These are phyloP conservation scores for Sarcophaga carnaria DNA, from an alignment of 2,888 invertebrate genomes.

Conservation along the genomic window DNA sequence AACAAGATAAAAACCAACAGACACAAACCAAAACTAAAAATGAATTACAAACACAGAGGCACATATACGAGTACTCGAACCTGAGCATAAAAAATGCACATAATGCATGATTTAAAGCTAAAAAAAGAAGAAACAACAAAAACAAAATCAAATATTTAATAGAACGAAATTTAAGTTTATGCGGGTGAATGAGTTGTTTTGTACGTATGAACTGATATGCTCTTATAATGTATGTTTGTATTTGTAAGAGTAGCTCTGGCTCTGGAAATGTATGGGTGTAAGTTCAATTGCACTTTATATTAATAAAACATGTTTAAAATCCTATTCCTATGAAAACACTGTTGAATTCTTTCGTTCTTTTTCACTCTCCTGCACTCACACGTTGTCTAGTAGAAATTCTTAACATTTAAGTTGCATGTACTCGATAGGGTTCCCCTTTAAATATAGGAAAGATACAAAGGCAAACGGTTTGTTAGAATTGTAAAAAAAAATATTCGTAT, in stretches of 20 bases:
- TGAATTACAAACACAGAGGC: not conserved
- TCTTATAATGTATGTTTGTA: not conserved
- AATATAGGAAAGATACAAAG: no score
- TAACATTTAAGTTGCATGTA: not conserved
- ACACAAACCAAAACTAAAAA: conserved; percentile 4
- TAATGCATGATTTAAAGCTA: not conserved
- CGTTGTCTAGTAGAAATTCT: not conserved
- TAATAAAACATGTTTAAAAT: not conserved
- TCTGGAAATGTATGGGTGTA: no score
- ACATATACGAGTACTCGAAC: not conserved
- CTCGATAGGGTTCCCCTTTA: no score
- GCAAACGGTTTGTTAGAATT: no score
- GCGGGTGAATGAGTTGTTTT: not conserved
- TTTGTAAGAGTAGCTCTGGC: not conserved
- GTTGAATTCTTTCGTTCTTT: not conserved
- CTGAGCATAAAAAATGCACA: conserved; percentile 28
- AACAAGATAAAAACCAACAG: conserved; percentile 24
- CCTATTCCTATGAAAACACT: not conserved
- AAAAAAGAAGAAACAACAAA: not conserved
- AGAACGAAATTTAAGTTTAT: not conserved
- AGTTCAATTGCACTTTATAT: conserved; percentile 10
- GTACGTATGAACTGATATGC: conserved; percentile 24
- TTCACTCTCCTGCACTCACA: not conserved
- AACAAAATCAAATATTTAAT: not conserved
- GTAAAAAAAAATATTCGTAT: no score